Percentiles rank a stretch among this genome's conserved stretches.
Conservation (phyloP, 2,797 vertebrate genomes). For the Tiaroga cobitis region DNA sequence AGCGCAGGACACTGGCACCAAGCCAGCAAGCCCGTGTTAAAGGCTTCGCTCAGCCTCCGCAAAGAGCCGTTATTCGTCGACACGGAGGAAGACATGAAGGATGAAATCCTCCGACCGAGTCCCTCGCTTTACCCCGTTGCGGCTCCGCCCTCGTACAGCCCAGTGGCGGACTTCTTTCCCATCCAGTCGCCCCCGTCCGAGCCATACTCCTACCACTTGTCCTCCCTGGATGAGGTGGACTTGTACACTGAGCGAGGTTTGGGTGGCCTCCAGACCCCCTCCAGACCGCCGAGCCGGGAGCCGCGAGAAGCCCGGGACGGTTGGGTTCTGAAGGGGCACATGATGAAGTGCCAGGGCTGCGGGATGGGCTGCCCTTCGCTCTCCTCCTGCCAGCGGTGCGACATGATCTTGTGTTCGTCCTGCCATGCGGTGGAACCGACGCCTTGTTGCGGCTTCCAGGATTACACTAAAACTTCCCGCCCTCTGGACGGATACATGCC, state of each 20-base stretch:
- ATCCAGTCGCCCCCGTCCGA: slow-evolving; percentile 83
- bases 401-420: slow-evolving; percentile 86
- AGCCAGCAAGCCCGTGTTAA: slow-evolving; percentile 87
- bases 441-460: slow-evolving; percentile 81
- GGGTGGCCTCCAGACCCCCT: slow-evolving; percentile 76
- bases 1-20: slow-evolving; percentile 92
- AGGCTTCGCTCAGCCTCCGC: slow-evolving; percentile 88
- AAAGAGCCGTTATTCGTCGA: slow-evolving; percentile 89
- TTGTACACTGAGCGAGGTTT: slow-evolving; percentile 89
- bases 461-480: slow-evolving; percentile 78
- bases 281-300: slow-evolving; percentile 78
- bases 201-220: slow-evolving; percentile 82
- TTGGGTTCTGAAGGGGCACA: slow-evolving; percentile 78
- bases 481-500: slow-evolving; percentile 81
- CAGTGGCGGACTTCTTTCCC: slow-evolving; percentile 86
- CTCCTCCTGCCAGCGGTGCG: slow-evolving; percentile 85
- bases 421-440: slow-evolving; percentile 80
- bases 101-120: slow-evolving; percentile 90
- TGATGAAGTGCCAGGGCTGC: slow-evolving; percentile 89
- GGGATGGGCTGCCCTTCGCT: slow-evolving; percentile 82
- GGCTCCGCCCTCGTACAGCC: slow-evolving; percentile 84
- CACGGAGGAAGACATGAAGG: slow-evolving; percentile 88
- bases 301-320: slow-evolving; percentile 76
- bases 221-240: slow-evolving; percentile 90
- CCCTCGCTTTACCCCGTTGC: slow-evolving; percentile 86